Base-by-base conservation (phyloP, 2,113 vertebrate genomes). In the Sinocyclocheilus maitianheensis region DNA sequence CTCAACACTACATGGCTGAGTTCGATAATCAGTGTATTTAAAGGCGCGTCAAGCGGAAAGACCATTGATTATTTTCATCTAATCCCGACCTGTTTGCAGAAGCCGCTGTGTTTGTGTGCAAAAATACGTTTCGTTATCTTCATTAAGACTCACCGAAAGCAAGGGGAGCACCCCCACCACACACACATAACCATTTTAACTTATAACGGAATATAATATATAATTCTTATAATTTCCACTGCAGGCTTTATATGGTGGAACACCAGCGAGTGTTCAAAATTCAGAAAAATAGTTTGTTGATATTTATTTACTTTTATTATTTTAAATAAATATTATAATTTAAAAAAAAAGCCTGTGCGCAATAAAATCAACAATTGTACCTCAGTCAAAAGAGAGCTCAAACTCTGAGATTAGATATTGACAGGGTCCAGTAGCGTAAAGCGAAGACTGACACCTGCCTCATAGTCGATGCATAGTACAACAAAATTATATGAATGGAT, bases 21-120 rank as follows among this genome's bases (percentile, higher is more conserved):
- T 97, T 98, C 96, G 96, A 98, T 98, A 97, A 97, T 96, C 97
- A 96, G 97, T 97, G 96, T 97, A 96, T 97, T 96, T 95, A 96
- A 97, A 97, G 97, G 97, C 95, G 96, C 97, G 97, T 97, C 97
- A 97, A 96, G 51, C 94, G 13, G 37, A 20, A 62, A 72, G 55
- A 22, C 14, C 3, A 46, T 78, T 53, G n/a, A 55, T 53, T 53
- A 51, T 53, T 69, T 53, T n/a, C 34, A 1, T 43, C 24, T 53
- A 34, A 53, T 82, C 26, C 48, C 48, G 18, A 55, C 55, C 8
- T 77, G 48, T 51, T 51, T 76, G 43, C 37, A 43, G n/a, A 16
- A 76, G 43, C n/a, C 12, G 3, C 43, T 6, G 74, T 76, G 72
- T 76, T 48, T 51, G 74, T 48, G 43, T 51, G 22, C 40, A 53